phyloP scores from a whole-genome alignment of 2,113 vertebrate genomes.

The Carlito syrichta region DNA sequence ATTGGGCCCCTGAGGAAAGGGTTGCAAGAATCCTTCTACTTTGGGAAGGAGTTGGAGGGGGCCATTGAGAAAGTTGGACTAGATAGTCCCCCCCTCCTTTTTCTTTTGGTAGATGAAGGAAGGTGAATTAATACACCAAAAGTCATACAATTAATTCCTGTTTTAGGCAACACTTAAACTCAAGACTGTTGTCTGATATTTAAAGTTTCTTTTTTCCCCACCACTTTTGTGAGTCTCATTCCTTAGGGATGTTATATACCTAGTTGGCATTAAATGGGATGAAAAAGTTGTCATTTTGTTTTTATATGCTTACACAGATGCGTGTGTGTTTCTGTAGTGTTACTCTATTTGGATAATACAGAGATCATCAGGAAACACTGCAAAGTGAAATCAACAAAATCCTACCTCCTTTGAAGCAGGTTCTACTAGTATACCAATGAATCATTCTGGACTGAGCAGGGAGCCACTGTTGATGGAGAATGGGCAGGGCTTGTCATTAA shows the following conservation, averaged over 20 bases:
- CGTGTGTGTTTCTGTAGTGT: neutral
- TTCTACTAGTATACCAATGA: fast-evolving
- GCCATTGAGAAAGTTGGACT: neutral
- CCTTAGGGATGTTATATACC: neutral
- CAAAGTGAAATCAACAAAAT: neutral
- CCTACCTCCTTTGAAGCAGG: neutral
- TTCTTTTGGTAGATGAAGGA: neutral
- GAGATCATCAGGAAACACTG: neutral
- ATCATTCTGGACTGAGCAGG: neutral
- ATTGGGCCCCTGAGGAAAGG: neutral
- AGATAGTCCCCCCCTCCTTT: no score
- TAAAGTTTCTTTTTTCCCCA: neutral
- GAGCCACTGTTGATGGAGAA: neutral
- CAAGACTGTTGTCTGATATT: neutral
- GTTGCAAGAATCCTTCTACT: neutral
- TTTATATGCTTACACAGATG: neutral
- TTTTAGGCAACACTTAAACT: neutral
- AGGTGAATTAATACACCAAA: neutral
- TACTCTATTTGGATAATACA: neutral
- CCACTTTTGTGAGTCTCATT: neutral
- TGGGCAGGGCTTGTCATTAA: neutral
- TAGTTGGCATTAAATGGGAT: neutral
- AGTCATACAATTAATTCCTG: neutral
- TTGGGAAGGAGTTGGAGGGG: neutral
- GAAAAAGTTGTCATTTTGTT: neutral